Evolutionary conservation across 2,113 vertebrate genomes (phyloP).

Genomic region (Uropsilus gracilis): DNA sequence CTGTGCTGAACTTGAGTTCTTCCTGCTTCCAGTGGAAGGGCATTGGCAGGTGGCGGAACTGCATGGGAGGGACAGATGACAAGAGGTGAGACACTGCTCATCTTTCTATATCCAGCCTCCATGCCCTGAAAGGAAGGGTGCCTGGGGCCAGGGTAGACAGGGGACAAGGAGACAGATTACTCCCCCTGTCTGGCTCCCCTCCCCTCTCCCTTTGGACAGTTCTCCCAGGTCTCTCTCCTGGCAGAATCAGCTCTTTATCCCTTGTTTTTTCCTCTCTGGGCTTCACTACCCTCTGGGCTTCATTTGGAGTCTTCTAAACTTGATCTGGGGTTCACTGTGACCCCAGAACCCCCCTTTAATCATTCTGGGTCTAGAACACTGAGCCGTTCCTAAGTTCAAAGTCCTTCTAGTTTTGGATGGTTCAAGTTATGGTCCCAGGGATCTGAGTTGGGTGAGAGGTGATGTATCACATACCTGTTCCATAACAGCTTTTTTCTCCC

Average conservation of each 20-base stretch:
- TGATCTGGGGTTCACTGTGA: neutral
- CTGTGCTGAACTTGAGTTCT: constrained; percentile 85
- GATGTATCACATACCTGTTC: constrained; percentile 82
- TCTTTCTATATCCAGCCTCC: neutral
- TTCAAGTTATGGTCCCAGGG: neutral
- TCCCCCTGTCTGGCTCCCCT: neutral
- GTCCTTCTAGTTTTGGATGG: constrained; percentile 29
- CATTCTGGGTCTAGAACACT: neutral
- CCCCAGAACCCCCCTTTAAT: neutral
- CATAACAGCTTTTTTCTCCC: constrained; percentile 84
- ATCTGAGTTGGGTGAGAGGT: neutral
- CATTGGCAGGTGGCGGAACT: constrained; percentile 84
- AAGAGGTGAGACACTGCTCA: neutral
- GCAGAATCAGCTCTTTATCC: neutral
- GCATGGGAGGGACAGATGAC: neutral
- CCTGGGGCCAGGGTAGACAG: neutral
- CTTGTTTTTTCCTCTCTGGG: neutral
- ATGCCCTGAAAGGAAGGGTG: neutral
- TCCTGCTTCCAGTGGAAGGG: constrained; percentile 86
- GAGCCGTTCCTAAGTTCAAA: constrained; percentile 8
- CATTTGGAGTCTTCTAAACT: neutral
- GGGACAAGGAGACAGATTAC: neutral
- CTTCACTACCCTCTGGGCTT: neutral
- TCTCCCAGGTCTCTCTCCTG: neutral
- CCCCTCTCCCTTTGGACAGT: neutral